Evolutionary conservation across 2,797 vertebrate species (phyloP).

Genomic region (Pseudochromis fuscus): DNA sequence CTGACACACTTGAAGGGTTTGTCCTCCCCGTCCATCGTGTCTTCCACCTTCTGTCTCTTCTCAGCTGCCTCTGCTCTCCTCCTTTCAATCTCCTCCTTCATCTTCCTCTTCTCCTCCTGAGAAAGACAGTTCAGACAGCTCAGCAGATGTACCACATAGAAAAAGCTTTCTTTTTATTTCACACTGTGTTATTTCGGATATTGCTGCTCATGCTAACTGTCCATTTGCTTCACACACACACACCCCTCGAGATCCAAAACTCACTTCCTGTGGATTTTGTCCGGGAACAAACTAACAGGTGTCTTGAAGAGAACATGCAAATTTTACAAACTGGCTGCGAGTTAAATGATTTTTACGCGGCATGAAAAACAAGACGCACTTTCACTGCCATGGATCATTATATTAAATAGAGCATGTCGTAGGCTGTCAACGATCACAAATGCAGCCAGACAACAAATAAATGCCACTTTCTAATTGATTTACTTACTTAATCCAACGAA

Average conservation of each 20-base stretch:
- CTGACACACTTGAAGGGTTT: constrained; percentile 96
- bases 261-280: constrained; percentile 27
- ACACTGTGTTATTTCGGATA: neutral
- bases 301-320: too few relatives aligned
- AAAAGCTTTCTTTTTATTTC: too few relatives aligned
- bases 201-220: constrained; percentile 19
- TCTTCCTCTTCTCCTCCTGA: constrained; percentile 96
- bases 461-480: constrained; percentile 54
- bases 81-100: constrained; percentile 98
- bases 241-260: constrained; percentile 43
- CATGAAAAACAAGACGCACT: too few relatives aligned
- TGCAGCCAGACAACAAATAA: constrained; percentile 29
- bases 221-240: constrained; percentile 46
- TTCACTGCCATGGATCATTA: neutral
- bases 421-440: constrained; percentile 7
- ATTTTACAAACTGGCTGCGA: neutral
- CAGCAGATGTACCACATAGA: neutral
- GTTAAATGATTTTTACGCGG: neutral
- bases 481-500: constrained; percentile 44
- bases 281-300: constrained; percentile 13
- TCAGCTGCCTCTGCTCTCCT: constrained; percentile 97
- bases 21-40: constrained; percentile 85
- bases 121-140: constrained; percentile 14
- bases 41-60: constrained; percentile 96
- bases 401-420: neutral